phyloP scores from a whole-genome alignment of 1,140 invertebrate genomes.

The Danaus melanippus region DNA sequence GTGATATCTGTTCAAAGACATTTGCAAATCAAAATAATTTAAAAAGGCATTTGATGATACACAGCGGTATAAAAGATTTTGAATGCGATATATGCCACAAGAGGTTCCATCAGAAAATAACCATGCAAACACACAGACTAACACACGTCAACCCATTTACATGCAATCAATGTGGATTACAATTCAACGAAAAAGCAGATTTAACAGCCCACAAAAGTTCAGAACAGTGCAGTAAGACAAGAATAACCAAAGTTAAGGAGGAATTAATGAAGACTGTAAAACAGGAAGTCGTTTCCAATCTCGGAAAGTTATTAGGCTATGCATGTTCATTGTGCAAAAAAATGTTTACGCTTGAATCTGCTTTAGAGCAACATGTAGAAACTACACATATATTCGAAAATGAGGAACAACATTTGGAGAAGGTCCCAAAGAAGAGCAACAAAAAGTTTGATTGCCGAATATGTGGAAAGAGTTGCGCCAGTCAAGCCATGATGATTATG shows the following conservation, averaged over 20 bases:
- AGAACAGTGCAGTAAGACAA: slow-evolving; percentile 44
- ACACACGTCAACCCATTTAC: slow-evolving; percentile 54
- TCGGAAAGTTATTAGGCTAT: slow-evolving; percentile 57
- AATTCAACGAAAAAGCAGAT: slow-evolving; percentile 43
- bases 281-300: slow-evolving; percentile 47
- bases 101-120: slow-evolving; percentile 65
- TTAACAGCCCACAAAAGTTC: slow-evolving; percentile 44
- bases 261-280: slow-evolving; percentile 57
- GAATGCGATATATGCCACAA: slow-evolving; percentile 66
- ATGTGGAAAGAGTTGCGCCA: slow-evolving; percentile 66
- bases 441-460: slow-evolving; percentile 60
- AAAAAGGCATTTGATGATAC: slow-evolving; percentile 75
- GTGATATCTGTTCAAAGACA: slow-evolving; percentile 72
- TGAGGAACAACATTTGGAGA: slow-evolving; percentile 27
- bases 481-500: slow-evolving; percentile 73
- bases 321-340: slow-evolving; percentile 71
- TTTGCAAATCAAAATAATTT: slow-evolving; percentile 75
- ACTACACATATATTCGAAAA: slow-evolving; percentile 50
- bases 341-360: slow-evolving; percentile 60
- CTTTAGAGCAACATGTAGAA: slow-evolving; percentile 64
- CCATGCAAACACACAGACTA: slow-evolving; percentile 66
- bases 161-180: slow-evolving; percentile 51
- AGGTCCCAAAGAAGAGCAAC: slow-evolving; percentile 32
- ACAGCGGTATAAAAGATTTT: slow-evolving; percentile 73
- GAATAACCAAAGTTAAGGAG: slow-evolving; percentile 45